phyloP scores from a whole-genome alignment of 2,888 invertebrate species.

The Seira musarum region DNA sequence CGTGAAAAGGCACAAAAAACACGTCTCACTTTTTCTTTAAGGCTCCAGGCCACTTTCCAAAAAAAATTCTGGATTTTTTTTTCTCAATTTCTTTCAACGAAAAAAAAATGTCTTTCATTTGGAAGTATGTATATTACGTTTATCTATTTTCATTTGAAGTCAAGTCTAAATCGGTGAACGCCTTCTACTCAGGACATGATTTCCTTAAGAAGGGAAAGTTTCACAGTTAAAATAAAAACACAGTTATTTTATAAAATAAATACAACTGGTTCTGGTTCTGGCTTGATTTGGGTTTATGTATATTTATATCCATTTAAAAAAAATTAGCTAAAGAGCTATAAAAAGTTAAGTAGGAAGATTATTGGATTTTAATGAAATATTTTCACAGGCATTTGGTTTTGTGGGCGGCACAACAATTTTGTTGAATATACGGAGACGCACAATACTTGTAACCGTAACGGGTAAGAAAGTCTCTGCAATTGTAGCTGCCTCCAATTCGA shows the following conservation, averaged over 20 bases:
- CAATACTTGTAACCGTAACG: conserved; percentile 74
- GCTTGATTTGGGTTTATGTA: not conserved
- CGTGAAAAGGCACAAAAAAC: conserved; percentile 19
- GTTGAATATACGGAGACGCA: conserved; percentile 73
- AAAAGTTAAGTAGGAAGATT: conserved; percentile 23
- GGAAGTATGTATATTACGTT: too few relatives aligned
- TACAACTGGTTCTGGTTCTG: conserved; percentile 2
- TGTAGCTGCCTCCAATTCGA: conserved; percentile 71
- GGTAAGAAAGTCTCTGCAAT: conserved; percentile 73
- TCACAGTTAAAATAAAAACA: not conserved
- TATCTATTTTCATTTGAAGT: too few relatives aligned
- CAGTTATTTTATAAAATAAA: conserved; percentile 11
- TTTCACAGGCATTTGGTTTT: conserved; percentile 62
- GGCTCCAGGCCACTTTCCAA: too few relatives aligned
- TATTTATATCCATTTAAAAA: too few relatives aligned
- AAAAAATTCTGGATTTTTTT: too few relatives aligned
- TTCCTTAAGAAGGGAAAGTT: not conserved
- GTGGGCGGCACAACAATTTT: conserved; percentile 74
- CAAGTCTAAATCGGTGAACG: too few relatives aligned
- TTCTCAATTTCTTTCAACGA: not conserved
- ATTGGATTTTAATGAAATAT: conserved; percentile 31
- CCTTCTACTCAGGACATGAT: not conserved
- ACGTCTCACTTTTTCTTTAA: not conserved
- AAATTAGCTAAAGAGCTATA: not conserved
- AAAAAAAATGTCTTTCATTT: not conserved